phyloP scores from a whole-genome alignment of 2,797 vertebrate genomes.

The Eleutherodactylus coqui region DNA sequence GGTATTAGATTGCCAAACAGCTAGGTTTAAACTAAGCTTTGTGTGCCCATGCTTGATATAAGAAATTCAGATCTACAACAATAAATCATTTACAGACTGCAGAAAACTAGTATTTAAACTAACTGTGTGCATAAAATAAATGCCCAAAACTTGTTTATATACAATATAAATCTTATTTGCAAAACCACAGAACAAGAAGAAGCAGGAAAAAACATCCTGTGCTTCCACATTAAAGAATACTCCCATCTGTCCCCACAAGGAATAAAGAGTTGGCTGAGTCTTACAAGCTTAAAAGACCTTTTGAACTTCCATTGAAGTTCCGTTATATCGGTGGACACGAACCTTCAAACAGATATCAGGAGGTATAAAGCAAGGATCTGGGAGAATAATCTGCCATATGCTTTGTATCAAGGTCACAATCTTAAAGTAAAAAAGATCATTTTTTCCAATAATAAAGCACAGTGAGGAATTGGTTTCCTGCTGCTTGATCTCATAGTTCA shows the following conservation, averaged over 20 bases:
- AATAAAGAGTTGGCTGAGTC: constrained; percentile 2
- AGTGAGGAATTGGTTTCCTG: not conserved
- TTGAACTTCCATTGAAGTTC: constrained; percentile 17
- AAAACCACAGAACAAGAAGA: constrained; percentile 17
- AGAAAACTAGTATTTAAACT: not conserved
- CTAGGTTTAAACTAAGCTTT: not conserved
- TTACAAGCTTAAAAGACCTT: not conserved
- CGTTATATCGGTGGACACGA: not conserved
- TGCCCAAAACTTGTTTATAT: constrained; percentile 9
- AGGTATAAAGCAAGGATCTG: not conserved
- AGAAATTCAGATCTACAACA: not conserved
- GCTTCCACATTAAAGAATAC: not conserved
- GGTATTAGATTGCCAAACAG: not conserved
- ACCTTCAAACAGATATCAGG: not conserved
- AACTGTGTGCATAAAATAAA: constrained; percentile 2
- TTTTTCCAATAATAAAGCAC: not conserved
- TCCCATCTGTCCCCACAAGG: constrained; percentile 23
- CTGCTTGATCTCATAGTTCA: not conserved
- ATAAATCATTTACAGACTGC: not conserved
- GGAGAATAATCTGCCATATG: not conserved
- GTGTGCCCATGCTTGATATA: not conserved
- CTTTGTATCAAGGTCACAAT: not conserved
- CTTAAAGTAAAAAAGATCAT: not conserved
- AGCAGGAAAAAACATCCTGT: constrained; percentile 42
- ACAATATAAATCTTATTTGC: not conserved